Evolutionary conservation across 2,888 invertebrate genomes (phyloP).

Genomic region (Bellardia bayeri): DNA sequence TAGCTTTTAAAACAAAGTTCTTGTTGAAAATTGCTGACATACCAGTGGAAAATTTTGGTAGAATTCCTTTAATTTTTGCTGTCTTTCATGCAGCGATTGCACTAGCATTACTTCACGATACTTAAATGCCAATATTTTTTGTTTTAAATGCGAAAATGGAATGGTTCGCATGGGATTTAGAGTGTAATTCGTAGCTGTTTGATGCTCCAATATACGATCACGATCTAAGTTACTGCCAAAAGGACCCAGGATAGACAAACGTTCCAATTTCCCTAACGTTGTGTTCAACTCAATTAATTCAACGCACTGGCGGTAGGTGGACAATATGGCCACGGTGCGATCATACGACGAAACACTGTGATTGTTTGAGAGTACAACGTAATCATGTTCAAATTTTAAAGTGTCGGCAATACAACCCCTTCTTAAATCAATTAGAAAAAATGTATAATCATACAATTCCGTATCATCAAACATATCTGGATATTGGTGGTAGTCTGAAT

Average conservation of each 20-base stretch:
- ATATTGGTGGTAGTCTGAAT: slow-evolving; percentile 94
- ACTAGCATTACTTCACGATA: slow-evolving; percentile 76
- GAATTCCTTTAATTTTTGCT: slow-evolving; percentile 74
- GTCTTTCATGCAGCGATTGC: slow-evolving; percentile 33
- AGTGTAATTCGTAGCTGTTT: neutral
- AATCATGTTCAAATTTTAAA: slow-evolving; percentile 93
- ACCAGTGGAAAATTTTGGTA: slow-evolving; percentile 79
- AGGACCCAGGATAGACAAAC: slow-evolving; percentile 75
- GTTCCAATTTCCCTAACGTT: slow-evolving; percentile 86
- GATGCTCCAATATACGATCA: slow-evolving; percentile 47
- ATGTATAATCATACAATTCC: slow-evolving; percentile 95
- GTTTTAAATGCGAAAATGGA: slow-evolving; percentile 79
- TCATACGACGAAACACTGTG: slow-evolving; percentile 97
- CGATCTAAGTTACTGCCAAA: slow-evolving; percentile 64
- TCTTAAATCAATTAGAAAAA: slow-evolving; percentile 93
- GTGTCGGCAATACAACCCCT: slow-evolving; percentile 93
- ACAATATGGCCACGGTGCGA: slow-evolving; percentile 95
- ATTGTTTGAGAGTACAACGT: slow-evolving; percentile 97
- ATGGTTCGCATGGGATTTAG: slow-evolving; percentile 82
- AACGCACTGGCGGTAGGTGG: slow-evolving; percentile 97
- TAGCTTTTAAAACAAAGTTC: neutral
- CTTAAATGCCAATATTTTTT: slow-evolving; percentile 77
- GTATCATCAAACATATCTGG: slow-evolving; percentile 90
- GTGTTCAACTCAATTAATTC: slow-evolving; percentile 94
- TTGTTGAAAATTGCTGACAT: neutral